Conservation (phyloP, 2,113 vertebrate genomes). For the Lagopus muta region DNA sequence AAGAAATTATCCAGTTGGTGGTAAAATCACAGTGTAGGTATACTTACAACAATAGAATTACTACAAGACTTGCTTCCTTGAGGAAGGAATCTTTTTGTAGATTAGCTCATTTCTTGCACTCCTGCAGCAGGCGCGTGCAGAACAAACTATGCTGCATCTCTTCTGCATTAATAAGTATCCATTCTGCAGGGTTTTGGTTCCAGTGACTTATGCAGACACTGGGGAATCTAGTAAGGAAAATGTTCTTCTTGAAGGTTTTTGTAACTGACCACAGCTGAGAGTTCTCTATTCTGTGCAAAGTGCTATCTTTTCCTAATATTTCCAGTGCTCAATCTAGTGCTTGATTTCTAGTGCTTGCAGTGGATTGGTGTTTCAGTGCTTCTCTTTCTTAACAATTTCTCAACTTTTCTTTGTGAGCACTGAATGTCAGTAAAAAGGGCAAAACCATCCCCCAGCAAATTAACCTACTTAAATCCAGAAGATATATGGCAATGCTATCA, state of each 20-base stretch:
- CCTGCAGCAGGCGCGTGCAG: neutral
- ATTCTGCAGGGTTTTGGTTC: slow-evolving; percentile 46
- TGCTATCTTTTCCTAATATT: neutral
- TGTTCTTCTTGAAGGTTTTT: neutral
- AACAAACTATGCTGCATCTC: neutral
- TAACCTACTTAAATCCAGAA: neutral
- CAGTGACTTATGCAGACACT: slow-evolving; percentile 44
- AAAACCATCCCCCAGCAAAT: neutral
- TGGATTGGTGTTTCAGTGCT: neutral
- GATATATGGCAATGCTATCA: neutral
- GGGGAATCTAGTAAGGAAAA: slow-evolving; percentile 25
- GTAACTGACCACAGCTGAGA: neutral
- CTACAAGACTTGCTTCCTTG: slow-evolving; percentile 54
- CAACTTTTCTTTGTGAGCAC: neutral
- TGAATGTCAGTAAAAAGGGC: slow-evolving; percentile 16
- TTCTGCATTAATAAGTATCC: slow-evolving; percentile 71
- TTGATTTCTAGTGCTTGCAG: neutral
- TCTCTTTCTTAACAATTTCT: neutral
- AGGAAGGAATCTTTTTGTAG: slow-evolving; percentile 49
- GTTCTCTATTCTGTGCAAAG: neutral
- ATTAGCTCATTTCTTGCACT: slow-evolving; percentile 40
- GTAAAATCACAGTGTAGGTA: slow-evolving; percentile 60
- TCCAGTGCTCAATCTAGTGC: neutral
- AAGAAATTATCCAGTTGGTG: slow-evolving; percentile 38
- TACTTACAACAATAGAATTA: slow-evolving; percentile 63